phyloP scores from a whole-genome alignment of 1,140 invertebrate genomes.

The Galendromus occidentalis region DNA sequence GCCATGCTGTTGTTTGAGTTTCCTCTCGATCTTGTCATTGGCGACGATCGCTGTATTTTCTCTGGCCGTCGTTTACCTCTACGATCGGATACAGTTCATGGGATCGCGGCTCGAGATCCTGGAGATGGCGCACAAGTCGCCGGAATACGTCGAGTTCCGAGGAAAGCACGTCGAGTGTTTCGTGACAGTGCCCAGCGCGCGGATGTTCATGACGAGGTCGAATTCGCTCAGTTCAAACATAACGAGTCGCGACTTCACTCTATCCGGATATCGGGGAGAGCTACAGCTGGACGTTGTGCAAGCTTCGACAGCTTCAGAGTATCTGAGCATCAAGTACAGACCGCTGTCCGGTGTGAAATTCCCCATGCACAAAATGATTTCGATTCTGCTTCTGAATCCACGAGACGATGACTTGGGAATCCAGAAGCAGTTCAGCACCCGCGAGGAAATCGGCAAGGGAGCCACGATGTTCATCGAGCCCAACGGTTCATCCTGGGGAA shows the following conservation, averaged over 20 bases:
- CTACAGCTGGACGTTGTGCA: not conserved
- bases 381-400: not conserved
- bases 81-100: not conserved
- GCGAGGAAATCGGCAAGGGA: not conserved
- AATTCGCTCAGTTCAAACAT: not conserved
- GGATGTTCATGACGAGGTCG: not conserved
- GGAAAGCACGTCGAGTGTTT: conserved; percentile 4
- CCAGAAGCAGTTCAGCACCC: not conserved
- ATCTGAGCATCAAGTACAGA: not conserved
- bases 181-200: not conserved
- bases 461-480: not conserved
- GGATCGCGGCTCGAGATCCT: not conserved
- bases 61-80: no score
- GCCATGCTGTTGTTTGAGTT: not conserved
- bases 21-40: not conserved
- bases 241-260: not conserved
- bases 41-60: no score
- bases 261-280: not conserved
- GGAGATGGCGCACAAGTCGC: not conserved
- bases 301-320: not conserved
- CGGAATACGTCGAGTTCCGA: not conserved
- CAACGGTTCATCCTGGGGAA: not conserved
- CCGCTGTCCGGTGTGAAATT: not conserved
- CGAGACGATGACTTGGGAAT: not conserved
- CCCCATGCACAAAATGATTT: conserved; percentile 6